phyloP scores from a whole-genome alignment of 2,113 vertebrate species.

The Chrysochloris asiatica region DNA sequence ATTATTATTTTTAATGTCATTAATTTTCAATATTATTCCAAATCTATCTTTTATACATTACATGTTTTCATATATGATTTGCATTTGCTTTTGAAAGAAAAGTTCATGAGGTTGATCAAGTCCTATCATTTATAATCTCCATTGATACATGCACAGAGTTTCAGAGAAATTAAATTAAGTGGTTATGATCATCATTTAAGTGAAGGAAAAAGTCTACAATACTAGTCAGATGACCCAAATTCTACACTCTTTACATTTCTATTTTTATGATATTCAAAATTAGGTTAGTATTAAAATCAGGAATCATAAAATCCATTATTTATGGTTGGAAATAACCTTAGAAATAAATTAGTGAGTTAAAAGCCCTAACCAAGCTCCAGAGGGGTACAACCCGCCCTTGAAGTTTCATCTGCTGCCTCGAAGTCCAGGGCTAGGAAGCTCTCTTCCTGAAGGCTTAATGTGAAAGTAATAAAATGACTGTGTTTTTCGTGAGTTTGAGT shows the following conservation, averaged over 20 bases:
- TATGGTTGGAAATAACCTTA: not conserved
- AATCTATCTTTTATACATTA: not conserved
- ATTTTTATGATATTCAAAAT: conserved; percentile 33
- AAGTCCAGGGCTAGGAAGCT: not conserved
- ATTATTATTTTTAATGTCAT: not conserved
- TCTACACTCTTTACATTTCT: not conserved
- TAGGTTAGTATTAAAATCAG: conserved; percentile 32
- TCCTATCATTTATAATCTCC: not conserved
- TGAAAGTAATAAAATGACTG: not conserved
- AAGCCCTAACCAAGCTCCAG: not conserved
- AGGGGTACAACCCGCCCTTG: too few relatives aligned
- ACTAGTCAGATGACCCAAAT: not conserved
- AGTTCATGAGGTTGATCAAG: not conserved
- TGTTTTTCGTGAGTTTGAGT: not conserved
- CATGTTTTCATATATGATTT: not conserved
- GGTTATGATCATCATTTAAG: not conserved
- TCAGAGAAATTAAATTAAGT: not conserved
- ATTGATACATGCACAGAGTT: not conserved
- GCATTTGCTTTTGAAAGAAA: not conserved
- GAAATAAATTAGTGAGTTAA: not conserved
- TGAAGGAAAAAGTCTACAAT: not conserved
- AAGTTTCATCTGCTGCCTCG: not conserved
- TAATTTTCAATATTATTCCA: not conserved
- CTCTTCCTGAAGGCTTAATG: not conserved
- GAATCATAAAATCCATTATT: not conserved